A percentile compares a stretch with the other conserved stretches of the same genome.
phyloP scores from a whole-genome alignment of 1,140 invertebrate genomes.

The Drosophila repleta region DNA sequence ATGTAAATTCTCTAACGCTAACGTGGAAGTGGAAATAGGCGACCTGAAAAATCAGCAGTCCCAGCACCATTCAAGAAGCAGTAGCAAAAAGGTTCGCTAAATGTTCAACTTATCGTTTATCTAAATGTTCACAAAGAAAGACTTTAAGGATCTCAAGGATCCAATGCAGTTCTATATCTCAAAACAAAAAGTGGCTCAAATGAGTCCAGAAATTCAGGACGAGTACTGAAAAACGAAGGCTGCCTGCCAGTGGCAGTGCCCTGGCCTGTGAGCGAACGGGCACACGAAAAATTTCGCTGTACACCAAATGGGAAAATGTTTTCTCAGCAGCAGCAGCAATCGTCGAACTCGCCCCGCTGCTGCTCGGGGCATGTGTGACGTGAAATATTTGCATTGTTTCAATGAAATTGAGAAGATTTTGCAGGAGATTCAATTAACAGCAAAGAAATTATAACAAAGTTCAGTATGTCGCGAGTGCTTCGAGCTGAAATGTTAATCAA shows the following conservation, averaged over 20 bases:
- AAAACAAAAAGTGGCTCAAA: conserved; percentile 30
- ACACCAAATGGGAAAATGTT: conserved; percentile 72
- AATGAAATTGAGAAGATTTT: conserved; percentile 14
- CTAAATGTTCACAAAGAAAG: not conserved
- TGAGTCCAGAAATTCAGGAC: conserved; percentile 19
- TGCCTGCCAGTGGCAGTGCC: conserved; percentile 11
- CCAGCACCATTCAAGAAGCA: conserved; percentile 51
- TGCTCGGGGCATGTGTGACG: conserved; percentile 49
- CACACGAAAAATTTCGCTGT: conserved; percentile 75
- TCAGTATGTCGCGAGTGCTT: conserved; percentile 4
- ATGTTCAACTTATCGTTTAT: conserved; percentile 9
- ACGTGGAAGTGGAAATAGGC: conserved; percentile 73
- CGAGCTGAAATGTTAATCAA: not conserved
- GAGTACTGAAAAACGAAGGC: conserved; percentile 39
- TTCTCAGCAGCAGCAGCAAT: conserved; percentile 39
- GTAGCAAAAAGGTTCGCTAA: conserved; percentile 71
- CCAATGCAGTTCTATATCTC: not conserved
- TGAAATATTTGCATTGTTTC: conserved; percentile 38
- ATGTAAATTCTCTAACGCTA: conserved; percentile 73
- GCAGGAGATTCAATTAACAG: not conserved
- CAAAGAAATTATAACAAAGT: not conserved
- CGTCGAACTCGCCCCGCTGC: conserved; percentile 17
- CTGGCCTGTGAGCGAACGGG: conserved; percentile 30
- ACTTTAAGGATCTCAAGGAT: not conserved
- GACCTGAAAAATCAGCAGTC: conserved; percentile 70